phyloP scores from a whole-genome alignment of 1,140 invertebrate genomes.

The Teleopsis dalmanni region DNA sequence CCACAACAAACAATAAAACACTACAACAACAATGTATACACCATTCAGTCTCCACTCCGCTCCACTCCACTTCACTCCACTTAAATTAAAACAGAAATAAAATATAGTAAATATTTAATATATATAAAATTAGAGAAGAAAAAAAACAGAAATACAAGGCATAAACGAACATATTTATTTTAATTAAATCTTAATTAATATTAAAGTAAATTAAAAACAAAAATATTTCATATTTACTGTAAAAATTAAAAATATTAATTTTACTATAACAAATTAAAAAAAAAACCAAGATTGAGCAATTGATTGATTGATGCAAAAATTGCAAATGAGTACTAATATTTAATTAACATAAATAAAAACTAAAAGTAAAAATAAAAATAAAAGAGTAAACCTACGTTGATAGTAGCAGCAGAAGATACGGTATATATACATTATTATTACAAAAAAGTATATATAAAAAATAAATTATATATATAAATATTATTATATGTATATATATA shows the following conservation, averaged over 20 bases:
- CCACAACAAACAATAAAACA: constrained; percentile 5
- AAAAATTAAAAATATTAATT: not conserved
- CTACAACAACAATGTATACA: constrained; percentile 7
- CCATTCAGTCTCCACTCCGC: no score
- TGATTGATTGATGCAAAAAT: no score
- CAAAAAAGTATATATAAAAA: not conserved
- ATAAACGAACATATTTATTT: not conserved
- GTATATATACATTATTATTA: not conserved
- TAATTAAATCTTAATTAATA: not conserved
- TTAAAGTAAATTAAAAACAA: not conserved
- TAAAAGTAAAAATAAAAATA: not conserved
- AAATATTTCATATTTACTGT: not conserved
- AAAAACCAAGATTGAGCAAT: no score
- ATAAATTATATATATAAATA: no score
- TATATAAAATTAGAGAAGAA: not conserved
- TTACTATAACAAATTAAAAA: not conserved
- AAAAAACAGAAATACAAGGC: not conserved
- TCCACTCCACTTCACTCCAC: no score
- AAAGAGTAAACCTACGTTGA: not conserved
- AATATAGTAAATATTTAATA: not conserved
- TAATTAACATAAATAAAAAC: no score
- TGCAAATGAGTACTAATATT: no score
- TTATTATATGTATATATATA: no score
- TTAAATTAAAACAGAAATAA: not conserved
- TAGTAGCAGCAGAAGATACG: not conserved